Evolutionary conservation across 30 jellyfish, hydroid and myxozoan genomes (phyloP).

Genomic region (Cassiopea andromeda): DNA sequence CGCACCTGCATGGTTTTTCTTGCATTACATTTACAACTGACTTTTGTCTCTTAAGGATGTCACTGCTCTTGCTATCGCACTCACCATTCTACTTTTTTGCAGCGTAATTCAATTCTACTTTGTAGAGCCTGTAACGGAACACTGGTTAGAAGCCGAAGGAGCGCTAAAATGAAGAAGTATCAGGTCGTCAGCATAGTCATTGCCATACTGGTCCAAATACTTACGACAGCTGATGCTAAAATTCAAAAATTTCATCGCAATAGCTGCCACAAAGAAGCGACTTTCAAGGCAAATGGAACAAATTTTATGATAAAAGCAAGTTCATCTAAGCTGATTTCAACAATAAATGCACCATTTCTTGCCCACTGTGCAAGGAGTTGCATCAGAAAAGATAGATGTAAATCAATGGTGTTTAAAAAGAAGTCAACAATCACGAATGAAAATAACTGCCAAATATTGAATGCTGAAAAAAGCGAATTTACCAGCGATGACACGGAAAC

Average conservation of each 20-base stretch:
- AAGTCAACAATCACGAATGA: background rate
- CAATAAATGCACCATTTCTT: background rate
- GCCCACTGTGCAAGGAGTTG: slow-evolving; percentile 13
- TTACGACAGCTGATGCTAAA: background rate
- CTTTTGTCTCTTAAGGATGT: no score
- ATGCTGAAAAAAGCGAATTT: background rate
- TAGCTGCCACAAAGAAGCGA: slow-evolving; percentile 15
- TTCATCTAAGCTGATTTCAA: slow-evolving; percentile 2
- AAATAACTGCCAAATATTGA: background rate
- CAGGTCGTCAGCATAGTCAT: no score
- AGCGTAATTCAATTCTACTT: no score
- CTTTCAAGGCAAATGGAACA: background rate
- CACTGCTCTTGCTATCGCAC: no score
- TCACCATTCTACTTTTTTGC: no score
- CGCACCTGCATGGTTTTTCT: no score
- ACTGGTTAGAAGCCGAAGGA: no score
- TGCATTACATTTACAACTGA: no score
- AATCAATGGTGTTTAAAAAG: background rate
- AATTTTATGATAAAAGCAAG: background rate
- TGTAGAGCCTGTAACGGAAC: no score
- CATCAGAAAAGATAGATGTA: background rate
- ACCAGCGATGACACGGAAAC: background rate
- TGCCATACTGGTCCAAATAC: no score
- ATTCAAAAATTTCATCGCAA: background rate
- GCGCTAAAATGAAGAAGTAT: no score